Base-by-base conservation (phyloP, 2,113 vertebrate genomes). In the Tympanuchus pallidicinctus region DNA sequence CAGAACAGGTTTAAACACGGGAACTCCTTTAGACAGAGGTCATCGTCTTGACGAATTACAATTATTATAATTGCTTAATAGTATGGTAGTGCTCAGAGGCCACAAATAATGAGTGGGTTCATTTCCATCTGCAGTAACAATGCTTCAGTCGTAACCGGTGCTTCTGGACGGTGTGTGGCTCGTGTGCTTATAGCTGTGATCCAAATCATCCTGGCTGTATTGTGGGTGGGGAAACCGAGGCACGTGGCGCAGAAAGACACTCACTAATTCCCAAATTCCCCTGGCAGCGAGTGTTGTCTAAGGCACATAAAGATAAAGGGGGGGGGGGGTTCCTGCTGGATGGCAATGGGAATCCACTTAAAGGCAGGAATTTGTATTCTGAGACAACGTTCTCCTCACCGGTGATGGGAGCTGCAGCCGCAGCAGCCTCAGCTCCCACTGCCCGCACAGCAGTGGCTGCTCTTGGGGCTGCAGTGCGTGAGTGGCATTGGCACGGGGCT, bases 291-390 rank as follows among this genome's bases (percentile, higher is more conserved):
- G 42, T 9, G 4, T 30, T 83, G 47, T 80, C 50, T 88, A 81
- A 83, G 91, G 83, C 17, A 0, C 64, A 7, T 8, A 21, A 42
- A 90, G 76, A 75, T 66, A 86, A 78, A 42, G n/a, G 5, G 19
- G 63, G 69, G n/a, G 18, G 69, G 18, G 10, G 32, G 32, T 1
- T 38, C 24, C 88, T 88, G 80, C 81, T 86, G 15, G 61, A 34
- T 63, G 83, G 89, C 92, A 34, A 73, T 69, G 78, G 69, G 50
- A 93, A 94, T 73, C 76, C 82, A 82, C 86, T 88, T 74, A 75
- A 86, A 88, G 90, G 79, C 82, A 90, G 69, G 76, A 92, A 95
- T 94, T 95, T 86, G 96, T 92, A 93, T 96, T 94, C 94, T 34
- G 88, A 66, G 63, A 76, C 5, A 11, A 42, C 36, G 1, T 83